Base-by-base conservation (phyloP, 2,888 invertebrate species). In the Leucania comma region DNA sequence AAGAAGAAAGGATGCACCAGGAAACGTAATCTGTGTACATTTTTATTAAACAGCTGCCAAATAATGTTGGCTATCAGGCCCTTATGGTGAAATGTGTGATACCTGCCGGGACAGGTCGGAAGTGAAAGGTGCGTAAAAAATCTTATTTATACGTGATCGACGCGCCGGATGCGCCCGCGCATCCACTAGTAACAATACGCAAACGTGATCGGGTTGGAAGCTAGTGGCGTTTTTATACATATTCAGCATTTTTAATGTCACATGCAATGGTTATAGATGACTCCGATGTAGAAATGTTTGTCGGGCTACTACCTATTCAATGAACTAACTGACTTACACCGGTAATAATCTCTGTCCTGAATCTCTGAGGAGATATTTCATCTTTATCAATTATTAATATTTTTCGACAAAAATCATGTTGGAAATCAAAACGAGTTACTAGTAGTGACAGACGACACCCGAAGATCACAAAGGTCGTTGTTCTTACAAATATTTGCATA, bases 101-200 rank as follows among this genome's bases (percentile, higher is more conserved):
- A 93, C 93, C 93, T 86, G 89, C 89, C 87, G 70, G 84, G 88
- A 84, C 88, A 90, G 92, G 90, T 92, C 93, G 94, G 94, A 94
- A 93, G 94, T 93, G 94, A 94, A 94, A 94, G 94, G 93, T 90
- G 90, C 84, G 86, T 90, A 93, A 93, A 93, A 92, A 93, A 93
- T 87, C 80, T 83, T 87, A 90, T 90, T 90, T 91, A 89, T 88
- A 90, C 90, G 89, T 87, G 88, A 89, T 88, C 84, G 83, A 69
- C 83, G 82, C 86, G 87, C 86, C 90, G 93, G 92, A 91, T 90
- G 91, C 87, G 73, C 84, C 64, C 59, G 83, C 84, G 82, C 84
- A 79, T 79, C 80, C 78, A 83, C 85, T 74, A 67, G 84, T 83
- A 87, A 91, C 90, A 91, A 91, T 91, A 85, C 87, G 84, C 77